phyloP scores from a whole-genome alignment of 2,797 vertebrate species.

The Lacerta viridis region DNA sequence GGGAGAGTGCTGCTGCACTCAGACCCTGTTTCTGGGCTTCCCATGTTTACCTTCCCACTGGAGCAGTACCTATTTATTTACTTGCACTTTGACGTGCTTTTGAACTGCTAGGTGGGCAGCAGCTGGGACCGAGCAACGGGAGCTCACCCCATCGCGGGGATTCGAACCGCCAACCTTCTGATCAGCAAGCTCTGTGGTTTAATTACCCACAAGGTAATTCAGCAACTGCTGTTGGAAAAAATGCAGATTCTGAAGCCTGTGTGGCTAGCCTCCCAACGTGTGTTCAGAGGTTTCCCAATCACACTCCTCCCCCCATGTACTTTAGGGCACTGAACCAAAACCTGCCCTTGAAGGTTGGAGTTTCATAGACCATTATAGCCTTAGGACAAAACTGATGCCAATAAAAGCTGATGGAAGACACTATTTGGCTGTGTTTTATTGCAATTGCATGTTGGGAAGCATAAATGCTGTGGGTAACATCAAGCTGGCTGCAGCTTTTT shows the following conservation, averaged over 20 bases:
- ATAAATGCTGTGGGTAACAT: conserved; percentile 4
- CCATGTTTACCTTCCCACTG: too few species aligned
- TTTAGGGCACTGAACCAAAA: background rate
- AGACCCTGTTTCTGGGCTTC: too few species aligned
- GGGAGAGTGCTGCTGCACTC: too few species aligned
- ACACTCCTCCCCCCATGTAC: background rate
- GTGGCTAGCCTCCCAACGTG: background rate
- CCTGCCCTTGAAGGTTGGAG: background rate
- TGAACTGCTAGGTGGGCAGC: too few species aligned
- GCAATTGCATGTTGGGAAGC: background rate
- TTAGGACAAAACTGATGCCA: conserved; percentile 9
- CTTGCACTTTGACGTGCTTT: too few species aligned
- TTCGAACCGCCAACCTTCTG: too few species aligned
- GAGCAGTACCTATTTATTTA: too few species aligned
- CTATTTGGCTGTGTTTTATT: conserved; percentile 39
- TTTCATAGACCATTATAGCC: background rate
- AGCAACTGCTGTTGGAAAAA: too few species aligned
- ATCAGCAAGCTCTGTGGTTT: too few species aligned
- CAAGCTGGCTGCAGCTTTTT: background rate
- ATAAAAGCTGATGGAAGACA: background rate
- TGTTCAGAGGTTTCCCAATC: background rate
- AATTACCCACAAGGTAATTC: background rate
- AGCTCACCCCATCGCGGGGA: too few species aligned
- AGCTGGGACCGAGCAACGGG: too few species aligned
- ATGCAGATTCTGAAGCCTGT: background rate